Base-by-base conservation (phyloP, 2,888 invertebrate genomes). In the Unio pictorum region DNA sequence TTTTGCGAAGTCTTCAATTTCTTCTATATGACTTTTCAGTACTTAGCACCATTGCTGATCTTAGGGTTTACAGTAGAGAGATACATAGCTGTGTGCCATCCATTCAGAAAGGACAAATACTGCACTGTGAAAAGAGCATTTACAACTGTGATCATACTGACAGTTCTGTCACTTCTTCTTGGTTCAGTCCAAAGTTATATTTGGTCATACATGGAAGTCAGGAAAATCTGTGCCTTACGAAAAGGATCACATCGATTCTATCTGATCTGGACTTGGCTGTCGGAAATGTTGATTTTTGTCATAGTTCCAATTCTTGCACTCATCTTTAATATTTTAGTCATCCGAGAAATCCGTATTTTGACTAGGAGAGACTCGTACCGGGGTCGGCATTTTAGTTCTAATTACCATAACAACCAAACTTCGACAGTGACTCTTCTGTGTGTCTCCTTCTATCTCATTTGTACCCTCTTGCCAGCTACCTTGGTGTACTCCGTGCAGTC, bases 381-480 rank as follows among this genome's bases (percentile, higher is more conserved):
- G 56, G 69, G 58, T 54, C 28, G 61, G 18, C 72, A 77, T 26
- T 72, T 70, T 18, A 61, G 69, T 18, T 69, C 73, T 1, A n/a
- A 74, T n/a, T 63, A 70, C 4, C 69, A 75, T 56, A 78, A 81
- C 65, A 81, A 81, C 63, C 79, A 83, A 20, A 89, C 89, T 6
- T 88, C 89, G 2, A 90, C 90, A 3, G 80, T 87, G 23, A 89
- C 89, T 28, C 76, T 90, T 3, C 78, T 90, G 28, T 84, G 86
- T 3, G 89, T 90, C 8, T 89, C 89, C 5, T 90, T 90, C 74
- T 90, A 88, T 75, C 83, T 89, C 18, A 89, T 90, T 54, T 83
- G 87, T 68, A 90, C 89, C 17, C 83, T 87, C 65, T 76, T 90
- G 18, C 90, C 90, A 6, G 88, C 87, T 30, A 88, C 89, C 0